These are phyloP conservation scores for Oryzias woworae DNA, from an alignment of 2,113 vertebrate species.

Conservation along the genomic window DNA sequence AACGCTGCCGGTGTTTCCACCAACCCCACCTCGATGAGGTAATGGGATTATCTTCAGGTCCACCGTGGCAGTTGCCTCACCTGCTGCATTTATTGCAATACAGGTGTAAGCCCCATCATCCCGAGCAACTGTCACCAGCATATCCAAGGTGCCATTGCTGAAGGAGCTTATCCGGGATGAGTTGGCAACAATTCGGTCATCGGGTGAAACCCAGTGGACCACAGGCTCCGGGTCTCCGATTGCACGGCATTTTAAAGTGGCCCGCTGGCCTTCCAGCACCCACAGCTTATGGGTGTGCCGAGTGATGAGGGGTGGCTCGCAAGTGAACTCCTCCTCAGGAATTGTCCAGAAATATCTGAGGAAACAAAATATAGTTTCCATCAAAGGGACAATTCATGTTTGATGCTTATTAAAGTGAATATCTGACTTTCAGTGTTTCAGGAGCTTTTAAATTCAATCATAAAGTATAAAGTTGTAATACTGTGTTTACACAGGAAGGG, in stretches of 20 bases:
- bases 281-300: constrained; percentile 89
- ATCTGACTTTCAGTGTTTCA: no score
- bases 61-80: constrained; percentile 85
- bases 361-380: neutral
- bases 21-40: constrained; percentile 83
- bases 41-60: constrained; percentile 89
- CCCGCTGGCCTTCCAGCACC: constrained; percentile 89
- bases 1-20: constrained; percentile 61
- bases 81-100: constrained; percentile 90
- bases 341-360: constrained; percentile 88
- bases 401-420: no score
- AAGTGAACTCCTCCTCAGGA: constrained; percentile 90
- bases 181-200: constrained; percentile 87
- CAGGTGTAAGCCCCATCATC: constrained; percentile 89
- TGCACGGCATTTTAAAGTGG: constrained; percentile 84
- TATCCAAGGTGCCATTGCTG: constrained; percentile 88
- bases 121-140: constrained; percentile 83
- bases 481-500: no score
- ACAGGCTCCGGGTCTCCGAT: constrained; percentile 87
- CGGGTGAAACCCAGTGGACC: constrained; percentile 91
- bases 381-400: no score
- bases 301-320: constrained; percentile 90
- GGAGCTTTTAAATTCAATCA: no score
- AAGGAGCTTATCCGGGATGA: constrained; percentile 84
- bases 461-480: no score